Evolutionary conservation across 2,797 vertebrate species (phyloP), one percentile per base, ranked within the genome.

Genomic region (Lagocephalus sceleratus): DNA sequence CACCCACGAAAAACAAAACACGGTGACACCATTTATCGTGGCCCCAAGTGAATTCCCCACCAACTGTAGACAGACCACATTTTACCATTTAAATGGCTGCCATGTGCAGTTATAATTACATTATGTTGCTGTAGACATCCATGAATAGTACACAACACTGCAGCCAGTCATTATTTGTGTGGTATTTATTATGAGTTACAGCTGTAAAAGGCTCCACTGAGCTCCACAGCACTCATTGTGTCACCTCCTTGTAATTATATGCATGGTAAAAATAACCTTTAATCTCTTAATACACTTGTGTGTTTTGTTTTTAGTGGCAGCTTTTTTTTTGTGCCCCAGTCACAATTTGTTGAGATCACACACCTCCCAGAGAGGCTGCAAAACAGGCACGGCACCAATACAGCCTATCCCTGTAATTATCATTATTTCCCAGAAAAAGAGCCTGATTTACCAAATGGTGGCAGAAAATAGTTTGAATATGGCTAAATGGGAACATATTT

Each of bases 261-360:
- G 80, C 78, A 75, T 50, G 81, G 68, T 90, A 90, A 88, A 90
- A 90, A 90, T 89, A 89, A 86, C 78, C 75, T 82, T 84, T 87
- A 91, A 91, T 89, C 90, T 86, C 71, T 85, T 91, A 85, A 88
- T 89, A 81, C 81, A 78, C 71, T 81, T 63, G 66, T 73, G 40
- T 42, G 42, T 42, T 17, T 75, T 79, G 82, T 81, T 76, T 75
- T 79, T 65, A 78, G 78, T 66, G 71, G 63, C 51, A 57, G 69
- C 54, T 77, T 68, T 71, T 81, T 79, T 78, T 68, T 74, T 62
- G 44, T 62, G 57, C 39, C 56, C 52, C 73, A 60, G 70, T 76
- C 60, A 65, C 61, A 78, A 85, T 75, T 75, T 67, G 56, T 48
- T n/a, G 57, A 66, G 54, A 76, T 81, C 59, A 66, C 62, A 65